phyloP scores from a whole-genome alignment of 2,797 vertebrate genomes.

The Morus bassanus region DNA sequence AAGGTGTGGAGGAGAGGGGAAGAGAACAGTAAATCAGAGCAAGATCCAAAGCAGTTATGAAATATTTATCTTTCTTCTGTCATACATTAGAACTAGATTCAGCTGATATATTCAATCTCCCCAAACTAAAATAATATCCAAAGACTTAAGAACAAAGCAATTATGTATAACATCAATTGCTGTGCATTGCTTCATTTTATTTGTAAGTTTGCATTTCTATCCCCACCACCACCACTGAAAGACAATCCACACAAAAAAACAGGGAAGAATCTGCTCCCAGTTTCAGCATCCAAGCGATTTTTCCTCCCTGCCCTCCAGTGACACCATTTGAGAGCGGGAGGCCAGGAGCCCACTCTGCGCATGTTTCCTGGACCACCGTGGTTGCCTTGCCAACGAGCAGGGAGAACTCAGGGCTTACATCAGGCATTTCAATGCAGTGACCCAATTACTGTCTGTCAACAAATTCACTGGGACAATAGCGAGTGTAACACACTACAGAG shows the following conservation, averaged over 20 bases:
- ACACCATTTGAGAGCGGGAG: conserved; percentile 68
- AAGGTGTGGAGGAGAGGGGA: neutral
- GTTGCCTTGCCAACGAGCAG: conserved; percentile 92
- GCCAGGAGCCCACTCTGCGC: conserved; percentile 75
- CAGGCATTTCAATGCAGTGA: conserved; percentile 89
- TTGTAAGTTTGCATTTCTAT: neutral
- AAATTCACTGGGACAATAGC: conserved; percentile 89
- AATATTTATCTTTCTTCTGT: conserved; percentile 35
- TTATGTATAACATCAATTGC: rapidly evolving
- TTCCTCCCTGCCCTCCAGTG: conserved; percentile 62
- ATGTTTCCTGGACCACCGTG: conserved; percentile 91
- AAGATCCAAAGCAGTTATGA: neutral
- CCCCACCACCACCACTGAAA: neutral
- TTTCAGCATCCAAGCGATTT: conserved; percentile 9
- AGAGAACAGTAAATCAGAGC: neutral
- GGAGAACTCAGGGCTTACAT: conserved; percentile 83
- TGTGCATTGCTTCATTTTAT: neutral
- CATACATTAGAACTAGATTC: neutral
- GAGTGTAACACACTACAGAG: conserved; percentile 80
- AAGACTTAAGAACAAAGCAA: neutral
- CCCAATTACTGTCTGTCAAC: conserved; percentile 97
- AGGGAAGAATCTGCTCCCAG: neutral
- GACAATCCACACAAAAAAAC: neutral
- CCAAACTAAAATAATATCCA: neutral
- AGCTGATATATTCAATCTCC: neutral